Conservation (phyloP, 2,888 invertebrate species). For the Chrysolina americana region DNA sequence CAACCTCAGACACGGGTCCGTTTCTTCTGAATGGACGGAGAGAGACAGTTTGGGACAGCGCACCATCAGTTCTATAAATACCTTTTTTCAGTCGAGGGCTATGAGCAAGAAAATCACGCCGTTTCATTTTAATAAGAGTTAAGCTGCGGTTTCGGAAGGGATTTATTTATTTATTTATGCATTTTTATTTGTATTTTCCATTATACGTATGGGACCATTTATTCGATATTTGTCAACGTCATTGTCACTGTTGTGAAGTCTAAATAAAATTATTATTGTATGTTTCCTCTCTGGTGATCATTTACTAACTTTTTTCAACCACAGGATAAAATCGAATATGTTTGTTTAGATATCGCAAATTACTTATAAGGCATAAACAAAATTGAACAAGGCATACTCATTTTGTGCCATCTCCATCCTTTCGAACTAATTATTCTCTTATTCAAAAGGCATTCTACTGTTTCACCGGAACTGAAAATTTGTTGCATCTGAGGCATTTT, state of each 20-base stretch:
- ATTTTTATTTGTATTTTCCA: conserved; percentile 46
- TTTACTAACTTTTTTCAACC: background rate
- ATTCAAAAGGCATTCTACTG: no score
- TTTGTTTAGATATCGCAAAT: no score
- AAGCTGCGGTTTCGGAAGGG: background rate
- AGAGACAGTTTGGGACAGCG: conserved; percentile 82
- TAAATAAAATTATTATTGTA: conserved; percentile 36
- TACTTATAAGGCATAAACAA: no score
- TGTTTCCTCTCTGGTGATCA: conserved; percentile 29
- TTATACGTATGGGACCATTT: conserved; percentile 51
- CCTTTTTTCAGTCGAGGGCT: conserved; percentile 78
- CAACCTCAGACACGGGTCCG: conserved; percentile 78
- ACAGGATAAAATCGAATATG: no score
- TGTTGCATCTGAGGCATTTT: no score
- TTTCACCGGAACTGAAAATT: no score
- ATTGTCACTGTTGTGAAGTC: conserved; percentile 35
- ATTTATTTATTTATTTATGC: conserved; percentile 33
- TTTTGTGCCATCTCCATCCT: no score
- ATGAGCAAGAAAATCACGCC: conserved; percentile 65
- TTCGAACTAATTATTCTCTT: no score
- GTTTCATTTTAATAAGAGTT: conserved; percentile 61
- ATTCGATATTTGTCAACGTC: conserved; percentile 40
- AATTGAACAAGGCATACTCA: no score
- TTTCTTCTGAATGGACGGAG: conserved; percentile 83
- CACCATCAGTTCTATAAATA: conserved; percentile 86